Conservation (phyloP, 2,888 invertebrate species). For the Erpobdella octoculata region DNA sequence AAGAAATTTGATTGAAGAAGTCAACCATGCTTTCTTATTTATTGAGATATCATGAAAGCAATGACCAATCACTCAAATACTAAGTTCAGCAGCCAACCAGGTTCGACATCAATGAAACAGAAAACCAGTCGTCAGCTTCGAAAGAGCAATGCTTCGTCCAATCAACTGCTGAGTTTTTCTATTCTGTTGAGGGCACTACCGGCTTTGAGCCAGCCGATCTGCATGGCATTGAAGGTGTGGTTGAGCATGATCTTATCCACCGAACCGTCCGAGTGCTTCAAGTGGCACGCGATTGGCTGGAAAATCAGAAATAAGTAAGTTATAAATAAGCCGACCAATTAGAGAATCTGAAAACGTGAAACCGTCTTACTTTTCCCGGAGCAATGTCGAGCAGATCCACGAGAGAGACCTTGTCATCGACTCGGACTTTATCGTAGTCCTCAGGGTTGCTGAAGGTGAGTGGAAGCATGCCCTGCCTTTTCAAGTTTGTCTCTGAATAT, state of each 20-base stretch:
- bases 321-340: not conserved
- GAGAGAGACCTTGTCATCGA: slow-evolving; percentile 74
- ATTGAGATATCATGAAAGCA: no score
- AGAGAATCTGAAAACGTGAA: not conserved
- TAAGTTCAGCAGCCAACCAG: no score
- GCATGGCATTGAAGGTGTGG: slow-evolving; percentile 90
- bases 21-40: no score
- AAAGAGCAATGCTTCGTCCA: no score
- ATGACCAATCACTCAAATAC: no score
- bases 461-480: slow-evolving; percentile 95
- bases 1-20: no score
- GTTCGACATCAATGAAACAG: no score
- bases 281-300: slow-evolving; percentile 74
- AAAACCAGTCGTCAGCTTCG: no score
- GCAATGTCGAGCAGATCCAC: slow-evolving; percentile 72
- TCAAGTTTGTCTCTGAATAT: slow-evolving; percentile 80
- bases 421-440: slow-evolving; percentile 88
- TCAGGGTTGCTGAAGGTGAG: slow-evolving; percentile 83
- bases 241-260: slow-evolving; percentile 77
- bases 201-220: slow-evolving; percentile 94
- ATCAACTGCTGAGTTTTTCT: slow-evolving; percentile 49
- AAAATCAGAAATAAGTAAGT: no score
- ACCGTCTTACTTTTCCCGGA: slow-evolving; percentile 68
- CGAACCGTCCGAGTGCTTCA: slow-evolving; percentile 81
- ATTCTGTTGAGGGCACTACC: slow-evolving; percentile 96